These are phyloP conservation scores for Barypeithes pellucidus DNA, from an alignment of 2,888 invertebrate species.

Conservation along the genomic window DNA sequence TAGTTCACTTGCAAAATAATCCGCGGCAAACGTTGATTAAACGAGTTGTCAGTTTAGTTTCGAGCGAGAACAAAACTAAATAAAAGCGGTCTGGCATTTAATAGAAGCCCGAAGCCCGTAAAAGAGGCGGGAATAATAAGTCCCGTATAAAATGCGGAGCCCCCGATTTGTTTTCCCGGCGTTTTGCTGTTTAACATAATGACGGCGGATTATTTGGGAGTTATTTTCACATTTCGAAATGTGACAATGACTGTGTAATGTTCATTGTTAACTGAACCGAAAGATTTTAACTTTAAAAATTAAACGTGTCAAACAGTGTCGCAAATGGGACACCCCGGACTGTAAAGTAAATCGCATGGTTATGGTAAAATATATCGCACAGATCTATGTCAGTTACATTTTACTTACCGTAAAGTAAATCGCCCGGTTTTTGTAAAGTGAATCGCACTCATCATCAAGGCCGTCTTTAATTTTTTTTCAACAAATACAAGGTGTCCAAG, in stretches of 20 bases:
- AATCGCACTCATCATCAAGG: no score
- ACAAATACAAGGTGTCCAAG: no score
- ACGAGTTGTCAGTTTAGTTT: slow-evolving; percentile 33
- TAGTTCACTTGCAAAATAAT: slow-evolving; percentile 8
- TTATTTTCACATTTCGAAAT: slow-evolving; percentile 6
- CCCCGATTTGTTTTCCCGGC: slow-evolving; percentile 14
- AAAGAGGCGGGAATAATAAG: slow-evolving; percentile 1
- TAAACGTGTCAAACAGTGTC: no score
- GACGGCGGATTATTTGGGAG: neutral
- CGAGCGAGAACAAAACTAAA: slow-evolving; percentile 12
- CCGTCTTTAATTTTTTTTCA: no score
- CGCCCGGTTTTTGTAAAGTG: no score
- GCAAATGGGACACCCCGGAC: no score
- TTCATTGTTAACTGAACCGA: neutral
- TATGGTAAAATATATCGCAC: no score
- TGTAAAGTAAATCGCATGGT: no score
- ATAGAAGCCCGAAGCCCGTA: slow-evolving; percentile 18
- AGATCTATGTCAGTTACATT: no score
- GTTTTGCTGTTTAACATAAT: slow-evolving; percentile 15
- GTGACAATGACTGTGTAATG: neutral
- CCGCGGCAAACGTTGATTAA: slow-evolving; percentile 28
- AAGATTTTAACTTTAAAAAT: no score
- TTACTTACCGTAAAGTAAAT: no score
- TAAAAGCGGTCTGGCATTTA: slow-evolving; percentile 25
- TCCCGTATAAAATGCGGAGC: slow-evolving; percentile 10